phyloP scores from a whole-genome alignment of 2,888 invertebrate species.

The Suillia variegata region DNA sequence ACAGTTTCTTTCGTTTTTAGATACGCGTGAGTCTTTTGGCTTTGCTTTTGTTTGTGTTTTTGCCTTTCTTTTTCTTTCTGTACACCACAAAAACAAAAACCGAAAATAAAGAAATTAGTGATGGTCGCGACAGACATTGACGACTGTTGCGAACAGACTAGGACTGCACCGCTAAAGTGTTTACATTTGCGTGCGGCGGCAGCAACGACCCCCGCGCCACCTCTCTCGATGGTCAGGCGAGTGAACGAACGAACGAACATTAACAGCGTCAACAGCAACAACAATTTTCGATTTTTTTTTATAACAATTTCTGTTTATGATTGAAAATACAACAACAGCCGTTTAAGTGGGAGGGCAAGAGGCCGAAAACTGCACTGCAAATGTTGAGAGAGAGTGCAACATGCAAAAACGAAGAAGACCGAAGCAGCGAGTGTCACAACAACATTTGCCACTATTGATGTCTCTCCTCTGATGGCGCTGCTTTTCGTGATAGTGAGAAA shows the following conservation, averaged over 20 bases:
- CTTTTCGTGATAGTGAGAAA: not conserved
- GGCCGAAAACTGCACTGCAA: no score
- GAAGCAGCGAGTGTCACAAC: not conserved
- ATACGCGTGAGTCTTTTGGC: not conserved
- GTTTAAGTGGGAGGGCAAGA: not conserved
- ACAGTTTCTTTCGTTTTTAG: no score
- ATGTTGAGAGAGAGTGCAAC: no score
- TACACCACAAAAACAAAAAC: not conserved
- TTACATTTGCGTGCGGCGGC: not conserved
- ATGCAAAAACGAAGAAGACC: no score
- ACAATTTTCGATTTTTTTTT: no score
- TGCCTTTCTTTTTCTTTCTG: no score
- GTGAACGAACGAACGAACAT: not conserved
- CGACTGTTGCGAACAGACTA: conserved; percentile 29
- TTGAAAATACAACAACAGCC: no score
- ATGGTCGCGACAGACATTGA: conserved; percentile 23
- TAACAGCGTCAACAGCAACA: no score
- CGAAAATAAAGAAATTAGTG: no score
- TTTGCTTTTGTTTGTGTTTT: not conserved
- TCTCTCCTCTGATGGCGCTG: not conserved
- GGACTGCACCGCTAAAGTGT: not conserved
- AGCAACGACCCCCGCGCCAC: not conserved
- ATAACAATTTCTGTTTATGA: not conserved
- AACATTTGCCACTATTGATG: not conserved
- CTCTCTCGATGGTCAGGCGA: no score